Percentiles rank a stretch among this genome's conserved stretches.
Evolutionary conservation across 2,888 invertebrate genomes (phyloP).

Genomic region (Patella depressa): DNA sequence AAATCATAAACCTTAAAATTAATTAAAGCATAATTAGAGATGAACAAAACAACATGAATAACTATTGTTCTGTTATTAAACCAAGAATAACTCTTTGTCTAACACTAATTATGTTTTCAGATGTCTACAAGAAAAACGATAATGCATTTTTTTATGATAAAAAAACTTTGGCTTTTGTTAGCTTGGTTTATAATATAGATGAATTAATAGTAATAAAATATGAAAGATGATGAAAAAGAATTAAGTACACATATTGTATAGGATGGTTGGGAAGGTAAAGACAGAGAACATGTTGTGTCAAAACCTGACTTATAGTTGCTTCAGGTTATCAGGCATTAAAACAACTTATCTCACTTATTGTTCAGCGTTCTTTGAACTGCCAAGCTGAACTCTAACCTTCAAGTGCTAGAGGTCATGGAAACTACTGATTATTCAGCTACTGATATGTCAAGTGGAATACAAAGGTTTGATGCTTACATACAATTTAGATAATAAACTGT

Average conservation of each 20-base stretch:
- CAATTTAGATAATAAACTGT: constrained; percentile 1
- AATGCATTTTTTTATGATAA: no score
- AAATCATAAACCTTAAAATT: no score
- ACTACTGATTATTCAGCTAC: constrained; percentile 4
- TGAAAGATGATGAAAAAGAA: neutral
- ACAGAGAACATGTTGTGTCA: neutral
- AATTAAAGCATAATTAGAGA: no score
- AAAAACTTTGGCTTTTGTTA: no score
- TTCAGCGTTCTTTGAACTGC: neutral
- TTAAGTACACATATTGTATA: neutral
- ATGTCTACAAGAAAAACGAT: no score
- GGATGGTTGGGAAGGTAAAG: neutral
- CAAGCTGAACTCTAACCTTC: neutral
- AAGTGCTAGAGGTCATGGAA: neutral
- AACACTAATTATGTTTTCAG: no score
- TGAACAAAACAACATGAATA: no score
- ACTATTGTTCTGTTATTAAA: no score
- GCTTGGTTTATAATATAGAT: no score
- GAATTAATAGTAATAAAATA: no score
- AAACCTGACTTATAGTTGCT: constrained; percentile 2
- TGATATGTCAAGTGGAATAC: constrained; percentile 12
- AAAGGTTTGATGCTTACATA: constrained; percentile 4
- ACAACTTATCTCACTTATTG: constrained; percentile 10
- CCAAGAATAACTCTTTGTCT: no score
- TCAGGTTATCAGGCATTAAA: constrained; percentile 12